These are phyloP conservation scores for Serilophus lunatus DNA, from an alignment of 2,113 vertebrate genomes.

Conservation along the genomic window DNA sequence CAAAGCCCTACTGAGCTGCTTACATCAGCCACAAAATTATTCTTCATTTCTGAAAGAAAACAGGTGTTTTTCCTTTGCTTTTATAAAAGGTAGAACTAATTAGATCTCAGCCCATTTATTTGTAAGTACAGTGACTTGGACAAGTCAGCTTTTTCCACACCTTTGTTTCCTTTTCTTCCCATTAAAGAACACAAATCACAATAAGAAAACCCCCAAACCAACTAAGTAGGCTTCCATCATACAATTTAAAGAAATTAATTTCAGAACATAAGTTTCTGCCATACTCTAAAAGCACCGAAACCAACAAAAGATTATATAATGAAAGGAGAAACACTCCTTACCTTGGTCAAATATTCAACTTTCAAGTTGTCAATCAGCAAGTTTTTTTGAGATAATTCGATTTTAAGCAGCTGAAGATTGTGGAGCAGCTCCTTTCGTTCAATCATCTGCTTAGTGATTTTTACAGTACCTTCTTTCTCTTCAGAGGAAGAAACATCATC, in stretches of 20 bases:
- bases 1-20: neutral
- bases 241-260: neutral
- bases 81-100: neutral
- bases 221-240: neutral
- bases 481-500: constrained; percentile 95
- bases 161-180: neutral
- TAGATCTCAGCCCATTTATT: neutral
- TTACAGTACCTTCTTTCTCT: constrained; percentile 81
- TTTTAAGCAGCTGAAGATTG: constrained; percentile 88
- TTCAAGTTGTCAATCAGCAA: constrained; percentile 94
- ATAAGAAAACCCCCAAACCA: neutral
- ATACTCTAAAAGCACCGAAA: neutral
- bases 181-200: neutral
- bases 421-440: constrained; percentile 92
- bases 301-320: accelerated
- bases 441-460: constrained; percentile 89
- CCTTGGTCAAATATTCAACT: constrained; percentile 91
- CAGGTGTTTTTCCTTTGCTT: neutral
- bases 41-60: neutral
- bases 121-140: neutral
- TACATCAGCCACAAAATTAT: neutral
- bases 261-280: neutral
- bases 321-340: constrained; percentile 18
- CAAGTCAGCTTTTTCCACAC: neutral
- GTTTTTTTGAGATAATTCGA: constrained; percentile 93